phyloP scores from a whole-genome alignment of 2,113 vertebrate genomes.

The Siphamia tubifer region DNA sequence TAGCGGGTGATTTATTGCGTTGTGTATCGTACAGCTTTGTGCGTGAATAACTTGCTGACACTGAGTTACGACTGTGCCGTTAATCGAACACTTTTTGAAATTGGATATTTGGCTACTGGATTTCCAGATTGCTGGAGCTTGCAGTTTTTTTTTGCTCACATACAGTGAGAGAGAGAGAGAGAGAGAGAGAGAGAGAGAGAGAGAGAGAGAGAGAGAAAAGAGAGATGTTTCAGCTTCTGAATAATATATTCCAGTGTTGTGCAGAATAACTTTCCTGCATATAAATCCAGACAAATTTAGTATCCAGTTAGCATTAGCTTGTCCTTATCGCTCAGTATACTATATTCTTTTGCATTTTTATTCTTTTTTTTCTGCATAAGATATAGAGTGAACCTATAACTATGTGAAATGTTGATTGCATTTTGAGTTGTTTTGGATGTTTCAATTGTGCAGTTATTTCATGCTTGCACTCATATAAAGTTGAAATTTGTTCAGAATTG shows the following conservation, averaged over 20 bases:
- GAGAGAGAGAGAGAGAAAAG: too few species aligned
- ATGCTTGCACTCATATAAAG: too few species aligned
- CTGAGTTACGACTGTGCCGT: conserved; percentile 44
- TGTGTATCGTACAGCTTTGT: conserved; percentile 23
- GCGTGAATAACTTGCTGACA: conserved; percentile 34
- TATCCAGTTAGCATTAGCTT: background rate
- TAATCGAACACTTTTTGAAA: conserved; percentile 60
- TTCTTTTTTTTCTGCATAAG: background rate
- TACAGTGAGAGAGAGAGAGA: too few species aligned
- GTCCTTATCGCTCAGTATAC: background rate
- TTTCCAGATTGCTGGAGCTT: conserved; percentile 45
- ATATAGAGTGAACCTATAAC: background rate
- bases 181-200: conserved; percentile 15
- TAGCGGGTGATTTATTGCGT: conserved; percentile 46
- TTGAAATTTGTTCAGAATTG: too few species aligned
- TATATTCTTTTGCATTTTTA: background rate
- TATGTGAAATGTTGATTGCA: too few species aligned
- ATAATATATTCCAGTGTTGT: conserved; percentile 47
- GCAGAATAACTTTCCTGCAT: conserved; percentile 4
- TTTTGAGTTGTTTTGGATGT: too few species aligned
- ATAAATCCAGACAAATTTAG: background rate
- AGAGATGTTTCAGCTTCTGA: conserved; percentile 41
- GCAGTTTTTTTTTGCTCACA: conserved; percentile 30
- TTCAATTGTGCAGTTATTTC: background rate
- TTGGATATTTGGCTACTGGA: conserved; percentile 47